Conservation (phyloP, 2,797 vertebrate genomes). For the Sebastes taczanowskii region DNA sequence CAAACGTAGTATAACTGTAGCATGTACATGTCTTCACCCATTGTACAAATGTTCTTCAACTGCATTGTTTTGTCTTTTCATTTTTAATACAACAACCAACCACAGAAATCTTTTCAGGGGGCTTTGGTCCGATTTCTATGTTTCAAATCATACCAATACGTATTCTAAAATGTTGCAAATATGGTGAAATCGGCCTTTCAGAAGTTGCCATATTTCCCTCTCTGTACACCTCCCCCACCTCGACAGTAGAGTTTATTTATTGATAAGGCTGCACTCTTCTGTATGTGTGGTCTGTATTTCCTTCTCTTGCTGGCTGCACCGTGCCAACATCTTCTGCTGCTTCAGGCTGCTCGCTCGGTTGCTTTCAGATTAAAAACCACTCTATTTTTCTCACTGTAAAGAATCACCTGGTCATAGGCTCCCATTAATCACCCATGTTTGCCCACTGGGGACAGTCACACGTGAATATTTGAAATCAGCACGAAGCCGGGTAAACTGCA, state of each 20-base stretch:
- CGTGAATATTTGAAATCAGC: not conserved
- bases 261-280: not conserved
- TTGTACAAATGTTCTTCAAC: not conserved
- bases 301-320: not conserved
- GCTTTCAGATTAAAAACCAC: constrained; percentile 35
- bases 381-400: constrained; percentile 8
- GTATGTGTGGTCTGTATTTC: not conserved
- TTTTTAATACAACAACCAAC: not conserved
- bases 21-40: not conserved
- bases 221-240: not conserved
- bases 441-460: not conserved
- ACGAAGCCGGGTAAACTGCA: not conserved
- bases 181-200: not conserved
- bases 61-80: not conserved
- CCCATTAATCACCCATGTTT: constrained; percentile 25
- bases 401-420: constrained; percentile 3
- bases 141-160: not conserved
- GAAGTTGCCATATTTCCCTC: not conserved
- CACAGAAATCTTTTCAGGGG: not conserved
- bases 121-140: not conserved
- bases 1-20: not conserved
- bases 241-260: not conserved
- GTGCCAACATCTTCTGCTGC: constrained; percentile 20
- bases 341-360: constrained; percentile 19
- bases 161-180: not conserved